Conservation (phyloP, 1,140 invertebrate genomes). For the Atta texana region DNA sequence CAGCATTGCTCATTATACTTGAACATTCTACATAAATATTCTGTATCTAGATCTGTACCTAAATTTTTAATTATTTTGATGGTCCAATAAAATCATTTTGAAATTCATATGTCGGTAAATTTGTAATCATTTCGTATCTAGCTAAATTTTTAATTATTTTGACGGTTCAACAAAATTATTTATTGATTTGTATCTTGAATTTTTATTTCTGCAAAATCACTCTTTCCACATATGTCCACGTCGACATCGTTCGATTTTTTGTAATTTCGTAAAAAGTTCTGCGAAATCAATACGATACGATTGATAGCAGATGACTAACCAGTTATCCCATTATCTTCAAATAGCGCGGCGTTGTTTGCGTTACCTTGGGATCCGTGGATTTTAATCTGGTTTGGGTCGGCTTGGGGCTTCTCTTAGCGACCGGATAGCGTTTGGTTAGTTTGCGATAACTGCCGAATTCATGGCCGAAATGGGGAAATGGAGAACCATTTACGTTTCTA, state of each 20-base stretch:
- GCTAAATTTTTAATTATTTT: too few relatives aligned
- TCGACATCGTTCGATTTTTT: not conserved
- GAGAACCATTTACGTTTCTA: constrained; percentile 78
- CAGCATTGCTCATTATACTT: too few relatives aligned
- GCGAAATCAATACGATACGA: not conserved
- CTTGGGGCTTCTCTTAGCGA: constrained; percentile 82
- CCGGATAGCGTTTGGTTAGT: constrained; percentile 78
- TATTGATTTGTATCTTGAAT: too few relatives aligned
- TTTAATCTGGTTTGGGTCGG: constrained; percentile 73
- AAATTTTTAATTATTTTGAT: too few relatives aligned
- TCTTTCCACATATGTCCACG: too few relatives aligned
- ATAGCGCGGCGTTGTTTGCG: not conserved
- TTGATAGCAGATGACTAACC: not conserved
- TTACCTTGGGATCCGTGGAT: constrained; percentile 82
- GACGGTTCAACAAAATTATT: too few relatives aligned
- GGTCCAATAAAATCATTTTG: too few relatives aligned
- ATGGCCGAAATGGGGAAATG: constrained; percentile 72
- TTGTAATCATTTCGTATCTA: too few relatives aligned
- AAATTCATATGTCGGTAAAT: too few relatives aligned
- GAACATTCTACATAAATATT: too few relatives aligned
- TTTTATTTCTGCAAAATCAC: too few relatives aligned
- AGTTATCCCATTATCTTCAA: not conserved
- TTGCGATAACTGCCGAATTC: constrained; percentile 75
- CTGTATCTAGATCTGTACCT: too few relatives aligned
- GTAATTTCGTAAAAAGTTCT: not conserved